Evolutionary conservation across 1,140 invertebrate species (phyloP).

Genomic region (Macrotrachela quadricornifera): DNA sequence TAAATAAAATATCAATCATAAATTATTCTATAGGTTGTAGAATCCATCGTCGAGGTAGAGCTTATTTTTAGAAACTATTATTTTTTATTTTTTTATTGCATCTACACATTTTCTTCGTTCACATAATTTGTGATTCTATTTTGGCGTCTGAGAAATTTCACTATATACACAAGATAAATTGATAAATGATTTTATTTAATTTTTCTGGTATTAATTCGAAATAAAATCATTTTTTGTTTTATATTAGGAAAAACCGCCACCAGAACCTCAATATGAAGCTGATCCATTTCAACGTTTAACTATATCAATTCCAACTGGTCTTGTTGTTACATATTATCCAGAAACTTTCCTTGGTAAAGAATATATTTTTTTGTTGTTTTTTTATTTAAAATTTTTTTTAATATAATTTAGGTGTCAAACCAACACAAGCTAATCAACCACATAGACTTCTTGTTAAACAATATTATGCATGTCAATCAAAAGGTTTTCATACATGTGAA

Average conservation of each 20-base stretch:
- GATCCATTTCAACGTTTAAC: conserved; percentile 24
- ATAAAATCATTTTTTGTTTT: conserved; percentile 2
- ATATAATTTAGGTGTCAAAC: conserved; percentile 14
- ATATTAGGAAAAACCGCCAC: conserved; percentile 12
- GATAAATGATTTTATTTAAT: neutral
- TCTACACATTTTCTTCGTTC: neutral
- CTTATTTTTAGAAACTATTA: neutral
- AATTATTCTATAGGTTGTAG: too few species aligned
- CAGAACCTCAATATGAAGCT: conserved; percentile 6
- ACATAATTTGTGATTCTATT: neutral
- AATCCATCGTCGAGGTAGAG: too few species aligned
- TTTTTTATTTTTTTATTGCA: neutral
- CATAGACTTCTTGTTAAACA: conserved; percentile 20
- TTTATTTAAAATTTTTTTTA: neutral
- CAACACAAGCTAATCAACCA: conserved; percentile 16
- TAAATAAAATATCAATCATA: too few species aligned
- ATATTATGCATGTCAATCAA: conserved; percentile 21
- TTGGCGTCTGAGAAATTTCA: neutral
- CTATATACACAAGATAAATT: neutral
- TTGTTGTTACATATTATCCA: conserved; percentile 20
- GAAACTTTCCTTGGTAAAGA: conserved; percentile 20
- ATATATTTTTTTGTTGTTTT: neutral
- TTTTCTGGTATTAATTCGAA: neutral
- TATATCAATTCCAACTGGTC: conserved; percentile 26
- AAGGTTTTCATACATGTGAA: conserved; percentile 20